Evolutionary conservation across 2,797 vertebrate genomes (phyloP).

Genomic region (Paramormyrops hopkinsi): DNA sequence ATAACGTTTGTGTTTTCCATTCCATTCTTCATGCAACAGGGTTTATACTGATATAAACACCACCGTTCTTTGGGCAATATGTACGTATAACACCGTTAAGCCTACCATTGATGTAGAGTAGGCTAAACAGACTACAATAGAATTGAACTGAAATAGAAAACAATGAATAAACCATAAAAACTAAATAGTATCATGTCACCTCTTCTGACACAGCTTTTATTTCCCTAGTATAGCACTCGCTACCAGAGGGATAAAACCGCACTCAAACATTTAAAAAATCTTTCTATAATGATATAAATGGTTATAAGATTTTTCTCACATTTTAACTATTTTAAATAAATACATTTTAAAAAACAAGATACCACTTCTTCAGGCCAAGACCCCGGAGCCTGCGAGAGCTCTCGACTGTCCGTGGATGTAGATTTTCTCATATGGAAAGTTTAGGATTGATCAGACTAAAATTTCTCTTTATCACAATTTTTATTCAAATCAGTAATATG

Average conservation of each 20-base stretch:
- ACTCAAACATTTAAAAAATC: not conserved
- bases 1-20: slow-evolving; percentile 79
- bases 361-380: not conserved
- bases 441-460: not conserved
- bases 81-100: not conserved
- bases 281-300: not conserved
- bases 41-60: slow-evolving; percentile 47
- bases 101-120: not conserved
- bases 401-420: not conserved
- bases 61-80: slow-evolving; percentile 27
- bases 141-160: not conserved
- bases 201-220: not conserved
- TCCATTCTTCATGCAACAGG: slow-evolving; percentile 58
- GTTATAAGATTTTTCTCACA: not conserved
- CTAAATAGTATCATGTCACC: not conserved
- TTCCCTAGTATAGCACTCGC: not conserved
- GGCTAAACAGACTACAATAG: not conserved
- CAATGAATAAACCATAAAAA: not conserved
- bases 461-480: not conserved
- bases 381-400: not conserved
- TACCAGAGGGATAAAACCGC: not conserved
- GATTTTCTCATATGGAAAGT: not conserved
- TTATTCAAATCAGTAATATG: not conserved
- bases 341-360: not conserved
- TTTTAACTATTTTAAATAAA: not conserved